Conservation (phyloP, 2,888 invertebrate species). For the Drosophila yooni region DNA sequence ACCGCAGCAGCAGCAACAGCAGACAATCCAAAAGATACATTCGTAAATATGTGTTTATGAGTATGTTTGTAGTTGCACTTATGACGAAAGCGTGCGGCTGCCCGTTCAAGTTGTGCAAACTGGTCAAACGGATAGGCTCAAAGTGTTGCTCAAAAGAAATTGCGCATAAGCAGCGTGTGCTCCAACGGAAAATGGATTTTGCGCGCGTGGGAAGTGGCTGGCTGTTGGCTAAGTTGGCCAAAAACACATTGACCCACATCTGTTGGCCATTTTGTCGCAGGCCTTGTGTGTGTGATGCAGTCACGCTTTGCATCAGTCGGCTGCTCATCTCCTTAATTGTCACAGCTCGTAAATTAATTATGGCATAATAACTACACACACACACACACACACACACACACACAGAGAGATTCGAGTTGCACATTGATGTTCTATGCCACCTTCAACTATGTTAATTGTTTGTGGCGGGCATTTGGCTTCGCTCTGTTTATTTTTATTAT, state of each 20-base stretch:
- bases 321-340: constrained; percentile 74
- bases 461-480: constrained; percentile 69
- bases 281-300: constrained; percentile 62
- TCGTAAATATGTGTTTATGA: constrained; percentile 12
- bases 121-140: constrained; percentile 36
- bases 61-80: constrained; percentile 45
- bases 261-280: constrained; percentile 42
- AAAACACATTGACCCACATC: constrained; percentile 67
- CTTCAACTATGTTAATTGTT: constrained; percentile 75
- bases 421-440: constrained; percentile 51
- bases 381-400: constrained; percentile 16
- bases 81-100: constrained; percentile 66
- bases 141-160: constrained; percentile 53
- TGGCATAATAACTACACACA: constrained; percentile 69
- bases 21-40: constrained; percentile 50
- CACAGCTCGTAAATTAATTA: constrained; percentile 82
- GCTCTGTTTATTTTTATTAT: constrained; percentile 50
- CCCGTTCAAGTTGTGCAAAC: constrained; percentile 50
- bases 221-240: constrained; percentile 40
- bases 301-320: constrained; percentile 61
- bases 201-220: constrained; percentile 41
- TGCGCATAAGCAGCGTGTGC: constrained; percentile 72
- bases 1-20: constrained; percentile 13
- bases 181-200: constrained; percentile 41
- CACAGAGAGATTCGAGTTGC: constrained; percentile 31